These are phyloP conservation scores for Corticium candelabrum DNA, from an alignment of 37 sponge, comb jelly and placozoan genomes.

Conservation along the genomic window DNA sequence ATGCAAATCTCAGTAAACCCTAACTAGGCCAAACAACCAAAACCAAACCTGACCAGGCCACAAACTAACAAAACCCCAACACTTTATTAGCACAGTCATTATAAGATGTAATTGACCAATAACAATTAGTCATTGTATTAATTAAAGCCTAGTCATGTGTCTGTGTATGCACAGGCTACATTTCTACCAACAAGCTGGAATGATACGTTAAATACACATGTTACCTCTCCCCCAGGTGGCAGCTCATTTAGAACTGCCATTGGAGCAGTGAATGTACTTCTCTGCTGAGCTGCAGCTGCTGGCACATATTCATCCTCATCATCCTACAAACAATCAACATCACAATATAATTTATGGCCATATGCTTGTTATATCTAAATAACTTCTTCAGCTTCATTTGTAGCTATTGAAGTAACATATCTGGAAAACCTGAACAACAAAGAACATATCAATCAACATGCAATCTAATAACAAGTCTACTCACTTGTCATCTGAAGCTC, in stretches of 20 bases:
- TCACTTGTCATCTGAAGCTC: slow-evolving; percentile 14
- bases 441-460: too few species aligned
- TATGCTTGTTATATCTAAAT: background rate
- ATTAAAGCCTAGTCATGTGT: too few species aligned
- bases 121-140: too few species aligned
- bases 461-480: too few species aligned
- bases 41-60: too few species aligned
- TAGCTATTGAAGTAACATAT: slow-evolving; percentile 56
- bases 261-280: background rate
- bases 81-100: too few species aligned
- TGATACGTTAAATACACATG: background rate
- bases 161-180: background rate
- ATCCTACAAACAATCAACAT: background rate
- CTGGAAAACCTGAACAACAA: too few species aligned
- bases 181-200: background rate
- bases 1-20: too few species aligned
- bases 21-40: too few species aligned
- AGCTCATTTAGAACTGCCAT: background rate
- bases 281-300: background rate
- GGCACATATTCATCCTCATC: slow-evolving; percentile 13
- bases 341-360: background rate
- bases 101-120: too few species aligned
- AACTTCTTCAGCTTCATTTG: slow-evolving; percentile 48
- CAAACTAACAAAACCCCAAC: too few species aligned
- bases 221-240: background rate